Conservation (phyloP, 92 coral and sea anemone species). For the Epizoanthus scotinus region DNA sequence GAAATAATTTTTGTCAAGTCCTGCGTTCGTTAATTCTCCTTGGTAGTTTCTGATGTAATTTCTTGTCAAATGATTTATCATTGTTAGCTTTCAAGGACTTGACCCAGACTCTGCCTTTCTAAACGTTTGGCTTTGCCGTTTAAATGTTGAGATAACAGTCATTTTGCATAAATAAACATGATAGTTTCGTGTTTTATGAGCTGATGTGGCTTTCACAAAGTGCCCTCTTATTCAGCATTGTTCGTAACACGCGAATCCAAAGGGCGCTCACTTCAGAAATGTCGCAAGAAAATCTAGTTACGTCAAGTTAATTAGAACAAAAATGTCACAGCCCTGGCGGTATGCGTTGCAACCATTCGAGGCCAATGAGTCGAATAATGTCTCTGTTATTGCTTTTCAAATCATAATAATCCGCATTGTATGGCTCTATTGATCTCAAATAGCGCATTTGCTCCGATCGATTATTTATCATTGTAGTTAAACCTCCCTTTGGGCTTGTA, state of each 20-base stretch:
- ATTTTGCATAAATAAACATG: slow-evolving; percentile 46
- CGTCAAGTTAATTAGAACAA: slow-evolving; percentile 66
- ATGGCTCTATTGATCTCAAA: slow-evolving; percentile 53
- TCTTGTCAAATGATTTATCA: slow-evolving; percentile 1
- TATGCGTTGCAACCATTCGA: slow-evolving; percentile 49
- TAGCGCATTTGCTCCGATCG: slow-evolving; percentile 49
- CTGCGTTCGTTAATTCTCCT: neutral
- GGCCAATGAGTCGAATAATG: slow-evolving; percentile 59
- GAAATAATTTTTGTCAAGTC: neutral
- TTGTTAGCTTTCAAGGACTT: neutral
- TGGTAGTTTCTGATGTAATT: neutral
- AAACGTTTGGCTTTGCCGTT: slow-evolving; percentile 30
- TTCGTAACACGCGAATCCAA: neutral
- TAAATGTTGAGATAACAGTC: slow-evolving; percentile 45
- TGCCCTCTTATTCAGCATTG: neutral
- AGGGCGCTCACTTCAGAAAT: neutral
- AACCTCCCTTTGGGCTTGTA: slow-evolving; percentile 9
- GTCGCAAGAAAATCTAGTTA: neutral
- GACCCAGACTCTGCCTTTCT: neutral
- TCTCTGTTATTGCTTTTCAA: slow-evolving; percentile 66
- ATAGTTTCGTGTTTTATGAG: neutral
- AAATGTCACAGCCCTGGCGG: slow-evolving; percentile 52
- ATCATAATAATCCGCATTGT: slow-evolving; percentile 65
- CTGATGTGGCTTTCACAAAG: neutral
- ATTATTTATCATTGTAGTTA: neutral